These are phyloP conservation scores for Drosophila lacertosa DNA, from an alignment of 1,140 invertebrate genomes.

Conservation along the genomic window DNA sequence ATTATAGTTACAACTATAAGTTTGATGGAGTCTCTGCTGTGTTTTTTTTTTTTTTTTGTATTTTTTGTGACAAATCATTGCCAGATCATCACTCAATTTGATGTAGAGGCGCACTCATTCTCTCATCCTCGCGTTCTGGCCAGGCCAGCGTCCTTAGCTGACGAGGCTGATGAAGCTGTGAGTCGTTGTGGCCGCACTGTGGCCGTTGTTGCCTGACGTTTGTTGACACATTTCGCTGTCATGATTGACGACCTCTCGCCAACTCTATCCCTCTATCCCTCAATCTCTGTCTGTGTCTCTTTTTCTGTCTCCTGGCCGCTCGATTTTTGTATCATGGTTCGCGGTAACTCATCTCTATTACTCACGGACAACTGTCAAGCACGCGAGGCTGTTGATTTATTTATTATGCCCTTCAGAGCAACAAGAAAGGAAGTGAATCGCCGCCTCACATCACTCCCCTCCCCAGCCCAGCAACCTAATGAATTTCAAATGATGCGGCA, in stretches of 20 bases:
- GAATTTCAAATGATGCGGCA: conserved; percentile 80
- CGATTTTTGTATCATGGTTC: conserved; percentile 15
- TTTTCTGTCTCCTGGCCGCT: conserved; percentile 17
- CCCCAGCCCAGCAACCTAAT: conserved; percentile 50
- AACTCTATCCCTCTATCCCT: conserved; percentile 10
- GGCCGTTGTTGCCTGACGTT: conserved; percentile 62
- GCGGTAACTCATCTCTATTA: conserved; percentile 36
- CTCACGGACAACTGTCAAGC: conserved; percentile 60
- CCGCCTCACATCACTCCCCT: conserved; percentile 36
- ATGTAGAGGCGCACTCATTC: conserved; percentile 58
- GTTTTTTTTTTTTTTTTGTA: conserved; percentile 2
- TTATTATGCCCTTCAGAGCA: conserved; percentile 62
- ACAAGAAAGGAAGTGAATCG: conserved; percentile 61
- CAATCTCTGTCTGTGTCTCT: background rate
- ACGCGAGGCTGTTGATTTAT: conserved; percentile 77
- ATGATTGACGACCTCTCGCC: conserved; percentile 72
- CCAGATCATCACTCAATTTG: conserved; percentile 73
- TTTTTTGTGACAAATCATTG: conserved; percentile 72
- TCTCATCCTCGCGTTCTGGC: conserved; percentile 49
- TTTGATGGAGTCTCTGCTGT: background rate
- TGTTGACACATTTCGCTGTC: conserved; percentile 78
- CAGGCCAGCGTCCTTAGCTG: conserved; percentile 31
- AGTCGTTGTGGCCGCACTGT: conserved; percentile 45
- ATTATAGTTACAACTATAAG: background rate
- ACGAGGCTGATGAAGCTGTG: conserved; percentile 71